Evolutionary conservation across 2,888 invertebrate genomes (phyloP), one percentile per base, ranked within the genome.

Genomic region (Scaptomyza cyrtandrae): DNA sequence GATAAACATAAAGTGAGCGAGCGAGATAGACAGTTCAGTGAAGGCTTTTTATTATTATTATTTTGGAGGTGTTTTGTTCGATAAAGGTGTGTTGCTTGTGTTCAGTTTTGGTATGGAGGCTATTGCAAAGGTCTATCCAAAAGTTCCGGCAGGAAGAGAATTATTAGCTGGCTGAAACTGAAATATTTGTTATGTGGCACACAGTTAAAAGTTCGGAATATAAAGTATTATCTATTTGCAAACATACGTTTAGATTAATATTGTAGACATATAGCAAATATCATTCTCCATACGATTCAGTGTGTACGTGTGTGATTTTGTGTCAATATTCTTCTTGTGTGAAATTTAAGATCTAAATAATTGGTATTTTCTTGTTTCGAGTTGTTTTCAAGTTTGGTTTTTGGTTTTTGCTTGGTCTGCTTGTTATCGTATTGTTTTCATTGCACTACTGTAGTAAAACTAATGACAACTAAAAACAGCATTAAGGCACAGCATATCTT

Each of bases 391-490:
- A 35, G 24, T 50, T 75, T 49, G 62, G 49, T 69, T 73, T 71
- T 65, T 60, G 49, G 10, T 57, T 68, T 55, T 50, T 27, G 6
- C 43, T 71, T 68, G 50, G 44, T 66, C 54, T 50, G 52, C 57
- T 50, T 35, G 50, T 37, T 52, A 63, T 71, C n/a, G 48, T 67
- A 35, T 55, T 6, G 33, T 68, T 67, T 84, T 77, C 75, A 86
- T 89, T 72, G 78, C 88, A 88, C 88, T 88, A 89, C 88, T 78
- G 71, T 79, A 72, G 72, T 75, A 73, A 86, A 83, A 88, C 88
- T 88, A 89, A 89, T 88, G 83, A 75, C 71, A 89, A 86, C 86
- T 89, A 80, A 85, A 88, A 88, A 84, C 75, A 83, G 80, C 88
- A 82, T 76, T 77, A 58, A 69, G 59, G 49, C 70, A 83, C 77